Evolutionary conservation across 2,797 vertebrate species (phyloP).

Genomic region (Bradypodion ventrale): DNA sequence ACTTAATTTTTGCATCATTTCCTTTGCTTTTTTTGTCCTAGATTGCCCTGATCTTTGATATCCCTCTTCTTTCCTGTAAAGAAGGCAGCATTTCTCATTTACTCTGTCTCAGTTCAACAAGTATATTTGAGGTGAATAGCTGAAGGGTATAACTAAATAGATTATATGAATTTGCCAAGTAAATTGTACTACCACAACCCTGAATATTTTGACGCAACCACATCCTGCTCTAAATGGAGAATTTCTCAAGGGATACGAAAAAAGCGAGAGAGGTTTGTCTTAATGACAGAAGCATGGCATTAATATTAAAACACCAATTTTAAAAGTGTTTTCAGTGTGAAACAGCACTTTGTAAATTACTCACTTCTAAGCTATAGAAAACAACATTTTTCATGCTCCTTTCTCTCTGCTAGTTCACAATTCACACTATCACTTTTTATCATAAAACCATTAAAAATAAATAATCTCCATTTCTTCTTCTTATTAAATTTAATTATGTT

Average conservation of each 20-base stretch:
- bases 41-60: background rate
- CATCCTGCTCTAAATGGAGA: background rate
- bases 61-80: background rate
- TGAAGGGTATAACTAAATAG: background rate
- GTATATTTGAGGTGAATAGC: background rate
- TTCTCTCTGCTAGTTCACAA: constrained; percentile 13
- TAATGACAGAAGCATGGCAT: constrained; percentile 23
- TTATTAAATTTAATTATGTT: constrained; percentile 35
- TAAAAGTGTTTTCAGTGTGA: background rate
- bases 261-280: background rate
- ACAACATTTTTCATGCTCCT: background rate
- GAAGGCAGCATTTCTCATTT: background rate
- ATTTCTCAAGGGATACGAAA: constrained; percentile 4
- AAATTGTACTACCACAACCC: background rate
- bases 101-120: constrained; percentile 3
- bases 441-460: constrained; percentile 33
- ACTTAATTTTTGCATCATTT: background rate
- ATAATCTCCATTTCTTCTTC: background rate
- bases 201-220: background rate
- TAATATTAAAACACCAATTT: constrained; percentile 1
- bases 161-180: constrained; percentile 23
- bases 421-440: background rate
- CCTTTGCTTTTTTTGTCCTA: background rate
- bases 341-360: constrained; percentile 26
- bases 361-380: background rate